These are phyloP conservation scores for Epinotia bilunana DNA, from an alignment of 2,888 invertebrate species.

Conservation along the genomic window DNA sequence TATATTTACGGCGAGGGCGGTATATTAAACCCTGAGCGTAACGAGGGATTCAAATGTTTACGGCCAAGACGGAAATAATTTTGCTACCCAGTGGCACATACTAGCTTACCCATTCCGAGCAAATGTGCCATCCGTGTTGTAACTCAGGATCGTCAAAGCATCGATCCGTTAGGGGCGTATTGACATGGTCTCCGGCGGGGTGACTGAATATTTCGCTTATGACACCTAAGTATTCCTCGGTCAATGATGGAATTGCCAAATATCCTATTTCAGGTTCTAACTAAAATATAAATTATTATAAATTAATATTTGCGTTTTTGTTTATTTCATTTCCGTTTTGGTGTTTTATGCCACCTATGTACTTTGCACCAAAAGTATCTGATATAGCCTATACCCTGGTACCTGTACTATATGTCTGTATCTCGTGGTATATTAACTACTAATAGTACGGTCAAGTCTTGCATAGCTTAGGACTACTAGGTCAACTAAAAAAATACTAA, in stretches of 20 bases:
- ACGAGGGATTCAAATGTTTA: too few species aligned
- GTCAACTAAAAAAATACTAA: background rate
- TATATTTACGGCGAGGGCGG: too few species aligned
- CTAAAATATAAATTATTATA: constrained; percentile 54
- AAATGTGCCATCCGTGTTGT: constrained; percentile 71
- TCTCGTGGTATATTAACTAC: too few species aligned
- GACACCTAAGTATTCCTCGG: constrained; percentile 70
- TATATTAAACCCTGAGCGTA: too few species aligned
- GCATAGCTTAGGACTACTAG: background rate
- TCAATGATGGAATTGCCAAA: constrained; percentile 74
- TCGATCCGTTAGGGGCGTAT: constrained; percentile 68
- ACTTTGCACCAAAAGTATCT: too few species aligned
- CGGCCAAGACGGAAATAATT: too few species aligned
- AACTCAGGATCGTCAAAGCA: constrained; percentile 73
- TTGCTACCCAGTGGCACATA: background rate
- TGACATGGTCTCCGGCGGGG: constrained; percentile 61
- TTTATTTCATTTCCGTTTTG: too few species aligned
- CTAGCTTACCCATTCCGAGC: constrained; percentile 67
- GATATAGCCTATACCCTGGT: too few species aligned
- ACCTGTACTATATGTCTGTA: too few species aligned
- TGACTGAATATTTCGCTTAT: constrained; percentile 67
- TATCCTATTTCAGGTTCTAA: constrained; percentile 73
- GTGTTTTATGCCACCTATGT: too few species aligned
- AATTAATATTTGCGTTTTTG: background rate
- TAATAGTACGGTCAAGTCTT: too few species aligned